Evolutionary conservation across 2,113 vertebrate genomes (phyloP), one percentile per base, ranked within the genome.

Genomic region (Heterochromis multidens): DNA sequence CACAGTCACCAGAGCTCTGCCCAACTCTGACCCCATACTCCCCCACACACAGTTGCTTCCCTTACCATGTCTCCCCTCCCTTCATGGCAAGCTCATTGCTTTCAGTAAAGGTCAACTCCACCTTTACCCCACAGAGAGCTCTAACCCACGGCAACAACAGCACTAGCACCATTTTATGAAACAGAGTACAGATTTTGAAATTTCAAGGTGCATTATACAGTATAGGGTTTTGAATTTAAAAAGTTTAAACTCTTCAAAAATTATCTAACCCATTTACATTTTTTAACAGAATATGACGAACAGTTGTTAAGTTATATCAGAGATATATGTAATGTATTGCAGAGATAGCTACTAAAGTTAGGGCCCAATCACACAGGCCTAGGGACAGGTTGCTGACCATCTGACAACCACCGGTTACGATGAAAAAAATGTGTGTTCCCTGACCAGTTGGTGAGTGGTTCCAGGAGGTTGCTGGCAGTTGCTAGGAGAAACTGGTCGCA

Each of bases 91-190:
- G 83, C 92, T 83, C 77, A 77, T 65, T 58, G 85, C 86, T 87
- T 74, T 90, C 52, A 78, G 65, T 90, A 94, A 95, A 94, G 93
- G 92, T 95, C 94, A 93, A 82, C 89, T 85, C 82, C 90, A 88
- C 90, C 90, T 92, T 89, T 90, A 87, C 80, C 49, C 72, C 57
- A 58, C 59, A 77, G 63, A 88, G 60, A 77, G 74, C 78, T 87
- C 67, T 88, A 49, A 74, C 82, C 79, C 35, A 58, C 25, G 81
- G 72, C n/a, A 12, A 80, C 37, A 60, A 79, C 63, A 65, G 59
- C 43, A 25, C 40, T 57, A 81, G 56, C 46, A 80, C 25, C 80
- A 23, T 35, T 63, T 72, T 12, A 23, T 33, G 74, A 52, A 78
- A 77, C 40, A 46, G 19, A 21, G 57, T n/a, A 35, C 16, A 1